Percentiles rank a stretch among this genome's conserved stretches.
These are phyloP conservation scores for Germaria angustata DNA, from an alignment of 2,888 invertebrate genomes.

Conservation along the genomic window DNA sequence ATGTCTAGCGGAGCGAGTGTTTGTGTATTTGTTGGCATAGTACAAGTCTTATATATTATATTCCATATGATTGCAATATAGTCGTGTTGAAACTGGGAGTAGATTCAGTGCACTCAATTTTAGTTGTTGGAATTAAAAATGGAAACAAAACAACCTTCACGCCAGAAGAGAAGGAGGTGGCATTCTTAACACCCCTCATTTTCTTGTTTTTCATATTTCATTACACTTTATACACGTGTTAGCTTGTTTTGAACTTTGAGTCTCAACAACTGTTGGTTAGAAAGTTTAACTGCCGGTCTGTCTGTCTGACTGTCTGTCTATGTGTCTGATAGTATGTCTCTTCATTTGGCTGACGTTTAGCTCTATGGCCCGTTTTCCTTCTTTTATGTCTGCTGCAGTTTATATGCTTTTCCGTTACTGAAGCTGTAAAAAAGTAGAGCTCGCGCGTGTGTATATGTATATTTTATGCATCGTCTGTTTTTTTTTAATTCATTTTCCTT, in stretches of 20 bases:
- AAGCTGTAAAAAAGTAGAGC: constrained; percentile 50
- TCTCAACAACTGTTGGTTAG: constrained; percentile 62
- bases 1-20: not conserved
- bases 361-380: constrained; percentile 58
- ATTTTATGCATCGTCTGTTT: constrained; percentile 33
- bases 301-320: not conserved
- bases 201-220: constrained; percentile 63
- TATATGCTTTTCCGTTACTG: constrained; percentile 48
- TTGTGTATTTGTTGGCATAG: not conserved
- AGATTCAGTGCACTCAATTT: constrained; percentile 33
- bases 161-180: not conserved
- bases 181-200: constrained; percentile 21
- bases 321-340: not conserved
- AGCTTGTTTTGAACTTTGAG: constrained; percentile 60
- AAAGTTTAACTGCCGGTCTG: constrained; percentile 31
- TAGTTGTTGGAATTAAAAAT: constrained; percentile 7
- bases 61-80: constrained; percentile 57
- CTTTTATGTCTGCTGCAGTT: constrained; percentile 50
- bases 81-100: constrained; percentile 50
- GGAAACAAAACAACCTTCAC: constrained; percentile 2
- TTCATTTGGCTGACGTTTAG: constrained; percentile 44
- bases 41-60: constrained; percentile 44
- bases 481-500: constrained; percentile 6
- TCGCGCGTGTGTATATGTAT: constrained; percentile 5
- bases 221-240: constrained; percentile 63